Base-by-base conservation (phyloP, 2,888 invertebrate species). In the Archips crataeganus region DNA sequence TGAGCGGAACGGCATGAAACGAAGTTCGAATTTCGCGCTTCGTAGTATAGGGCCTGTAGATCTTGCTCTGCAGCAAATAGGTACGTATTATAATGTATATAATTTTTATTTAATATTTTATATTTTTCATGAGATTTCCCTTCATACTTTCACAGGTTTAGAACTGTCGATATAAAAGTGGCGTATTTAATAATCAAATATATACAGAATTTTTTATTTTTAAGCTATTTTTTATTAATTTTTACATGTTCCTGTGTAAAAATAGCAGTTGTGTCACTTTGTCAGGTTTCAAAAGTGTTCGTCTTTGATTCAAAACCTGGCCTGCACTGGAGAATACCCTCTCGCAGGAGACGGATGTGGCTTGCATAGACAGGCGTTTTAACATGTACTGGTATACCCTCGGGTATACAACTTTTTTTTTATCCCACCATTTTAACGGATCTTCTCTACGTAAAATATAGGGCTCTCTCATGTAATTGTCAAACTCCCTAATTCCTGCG, bases 131-230 rank as follows among this genome's bases (percentile, higher is more conserved):
- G 34, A 34, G 59, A 59, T 59, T 59, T 59, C 34, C 59, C 59
- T 59, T 59, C 59, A 59, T 59, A 34, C 59, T 59, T 32, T 59
- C 23, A 11, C 59, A 59, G 59, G 59, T 34, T 59, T 59, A 59
- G 59, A 34, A 59, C 59, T 59, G 59, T 59, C 59, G 34, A 8
- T 59, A 59, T 59, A 34, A 34, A 34, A 59, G 34, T 59, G 34
- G 59, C 59, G 59, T 34, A 59, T 64, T 64, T 64, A 49, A 64
- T 34, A 47, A 49, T 64, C 64, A 64, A 49, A 64, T 64, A 64
- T 64, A 11, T 64, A 64, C 64, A 64, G 47, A 64, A 54, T 66
- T 54, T 10, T 10, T 23, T 66, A 9, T 54, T 34, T 36, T 2
- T 10, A 6, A 13, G 15, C 54, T 54, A 13, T 39, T 66, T 54